A percentile compares a stretch with the other conserved stretches of the same genome.
phyloP scores from a whole-genome alignment of 2,113 vertebrate species.

The Xiphophorus hellerii region DNA sequence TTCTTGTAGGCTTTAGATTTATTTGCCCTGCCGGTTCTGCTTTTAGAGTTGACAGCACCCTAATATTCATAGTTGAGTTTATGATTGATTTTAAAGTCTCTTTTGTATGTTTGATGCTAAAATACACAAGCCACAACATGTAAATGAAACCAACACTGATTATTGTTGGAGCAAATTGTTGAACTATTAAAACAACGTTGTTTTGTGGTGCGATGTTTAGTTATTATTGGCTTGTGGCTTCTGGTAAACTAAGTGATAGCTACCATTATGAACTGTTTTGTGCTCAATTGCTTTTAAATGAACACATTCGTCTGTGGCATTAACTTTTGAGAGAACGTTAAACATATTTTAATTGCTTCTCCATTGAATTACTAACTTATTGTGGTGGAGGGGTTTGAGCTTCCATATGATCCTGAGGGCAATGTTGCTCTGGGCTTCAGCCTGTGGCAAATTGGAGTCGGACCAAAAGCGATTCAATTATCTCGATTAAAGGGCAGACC shows the following conservation, averaged over 20 bases:
- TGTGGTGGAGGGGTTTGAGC: not conserved
- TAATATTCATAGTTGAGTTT: not conserved
- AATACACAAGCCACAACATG: not conserved
- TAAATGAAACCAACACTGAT: not conserved
- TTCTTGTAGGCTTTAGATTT: not conserved
- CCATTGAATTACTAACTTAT: too few relatives aligned
- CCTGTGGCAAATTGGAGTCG: not conserved
- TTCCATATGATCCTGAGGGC: not conserved
- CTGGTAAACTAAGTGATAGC: too few relatives aligned
- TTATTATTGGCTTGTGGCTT: too few relatives aligned
- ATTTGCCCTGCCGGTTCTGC: not conserved
- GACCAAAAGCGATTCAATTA: not conserved
- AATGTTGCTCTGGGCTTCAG: not conserved
- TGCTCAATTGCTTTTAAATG: too few relatives aligned
- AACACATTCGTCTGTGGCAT: too few relatives aligned
- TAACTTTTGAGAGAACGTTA: too few relatives aligned
- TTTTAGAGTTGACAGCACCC: constrained; percentile 4
- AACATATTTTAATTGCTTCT: too few relatives aligned
- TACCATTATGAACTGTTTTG: too few relatives aligned
- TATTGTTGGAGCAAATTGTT: not conserved
- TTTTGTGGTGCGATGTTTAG: too few relatives aligned
- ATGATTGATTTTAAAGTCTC: constrained; percentile 1
- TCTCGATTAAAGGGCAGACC: not conserved
- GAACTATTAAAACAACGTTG: not conserved
- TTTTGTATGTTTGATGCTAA: not conserved